A percentile compares a stretch with the other conserved stretches of the same genome.
Evolutionary conservation across 1,140 invertebrate species (phyloP).

Genomic region (Neoseiulus cucumeris): DNA sequence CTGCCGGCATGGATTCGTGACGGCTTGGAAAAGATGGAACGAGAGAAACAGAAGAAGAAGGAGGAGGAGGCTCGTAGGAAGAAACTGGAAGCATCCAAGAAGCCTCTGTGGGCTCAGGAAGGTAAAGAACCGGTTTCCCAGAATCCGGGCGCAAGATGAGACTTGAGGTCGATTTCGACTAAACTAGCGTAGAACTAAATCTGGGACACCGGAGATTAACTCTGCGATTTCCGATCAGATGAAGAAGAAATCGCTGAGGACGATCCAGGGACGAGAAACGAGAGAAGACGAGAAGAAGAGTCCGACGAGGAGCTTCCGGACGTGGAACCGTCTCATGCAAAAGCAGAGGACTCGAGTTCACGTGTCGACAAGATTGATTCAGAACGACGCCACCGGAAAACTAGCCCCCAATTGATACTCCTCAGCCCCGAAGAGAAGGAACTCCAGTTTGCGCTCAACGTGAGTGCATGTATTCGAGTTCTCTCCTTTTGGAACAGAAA

Average conservation of each 20-base stretch:
- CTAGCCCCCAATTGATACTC: constrained; percentile 26
- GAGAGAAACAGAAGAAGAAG: constrained; percentile 70
- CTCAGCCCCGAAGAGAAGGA: constrained; percentile 30
- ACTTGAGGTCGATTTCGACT: too few species aligned
- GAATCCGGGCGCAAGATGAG: background rate
- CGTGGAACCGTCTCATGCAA: constrained; percentile 15
- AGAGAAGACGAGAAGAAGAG: constrained; percentile 22
- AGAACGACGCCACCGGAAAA: constrained; percentile 30
- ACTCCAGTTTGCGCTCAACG: constrained; percentile 52
- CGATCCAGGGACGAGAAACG: constrained; percentile 40
- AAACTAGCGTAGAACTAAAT: too few species aligned
- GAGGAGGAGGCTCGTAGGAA: constrained; percentile 34
- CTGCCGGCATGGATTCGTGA: constrained; percentile 88
- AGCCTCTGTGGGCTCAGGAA: constrained; percentile 17
- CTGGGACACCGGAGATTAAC: too few species aligned
- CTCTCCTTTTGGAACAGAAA: too few species aligned
- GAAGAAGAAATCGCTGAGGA: constrained; percentile 36
- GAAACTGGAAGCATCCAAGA: constrained; percentile 20
- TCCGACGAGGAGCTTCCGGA: constrained; percentile 5
- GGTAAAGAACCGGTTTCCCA: constrained; percentile 20
- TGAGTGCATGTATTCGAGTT: constrained; percentile 12
- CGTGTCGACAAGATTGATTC: constrained; percentile 38
- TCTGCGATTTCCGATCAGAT: too few species aligned
- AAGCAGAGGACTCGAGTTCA: constrained; percentile 27
- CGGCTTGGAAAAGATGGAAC: constrained; percentile 90